Percentiles rank a stretch among this genome's conserved stretches.
These are phyloP conservation scores for Hermetia illucens DNA, from an alignment of 1,140 invertebrate species.

Conservation along the genomic window DNA sequence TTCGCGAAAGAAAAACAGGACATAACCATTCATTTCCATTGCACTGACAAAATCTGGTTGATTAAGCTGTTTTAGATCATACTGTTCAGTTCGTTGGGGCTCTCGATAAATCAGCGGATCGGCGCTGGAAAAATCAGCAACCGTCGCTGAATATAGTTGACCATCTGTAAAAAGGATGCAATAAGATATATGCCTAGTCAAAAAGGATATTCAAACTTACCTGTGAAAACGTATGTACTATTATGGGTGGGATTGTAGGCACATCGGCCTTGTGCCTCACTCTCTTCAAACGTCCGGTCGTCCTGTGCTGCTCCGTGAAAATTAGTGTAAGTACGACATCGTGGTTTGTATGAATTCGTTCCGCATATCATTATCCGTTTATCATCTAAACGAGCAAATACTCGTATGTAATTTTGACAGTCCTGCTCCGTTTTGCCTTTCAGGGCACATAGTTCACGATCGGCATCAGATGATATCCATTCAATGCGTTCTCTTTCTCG, in stretches of 20 bases:
- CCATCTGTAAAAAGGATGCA: constrained; percentile 44
- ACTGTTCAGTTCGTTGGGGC: constrained; percentile 72
- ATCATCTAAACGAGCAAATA: constrained; percentile 51
- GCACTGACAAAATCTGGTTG: constrained; percentile 79
- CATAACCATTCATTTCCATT: constrained; percentile 78
- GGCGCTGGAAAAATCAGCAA: constrained; percentile 82
- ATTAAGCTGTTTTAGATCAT: constrained; percentile 45
- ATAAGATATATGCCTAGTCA: not conserved
- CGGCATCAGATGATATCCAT: constrained; percentile 69
- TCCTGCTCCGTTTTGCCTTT: constrained; percentile 76
- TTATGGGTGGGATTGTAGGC: constrained; percentile 90
- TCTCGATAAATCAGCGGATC: constrained; percentile 85
- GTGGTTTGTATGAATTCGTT: constrained; percentile 92
- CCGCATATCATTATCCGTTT: constrained; percentile 80
- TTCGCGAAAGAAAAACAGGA: constrained; percentile 96
- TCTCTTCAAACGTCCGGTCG: constrained; percentile 38
- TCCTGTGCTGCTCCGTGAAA: constrained; percentile 6
- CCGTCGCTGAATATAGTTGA: constrained; percentile 86
- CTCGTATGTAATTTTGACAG: constrained; percentile 93
- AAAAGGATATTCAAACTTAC: constrained; percentile 20
- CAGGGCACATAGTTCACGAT: constrained; percentile 68
- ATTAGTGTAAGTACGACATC: constrained; percentile 48
- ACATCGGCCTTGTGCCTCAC: constrained; percentile 71
- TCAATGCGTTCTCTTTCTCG: constrained; percentile 60
- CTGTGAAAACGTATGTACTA: constrained; percentile 70